These are phyloP conservation scores for Oceanodroma leucorhoa DNA, from an alignment of 2,797 vertebrate genomes.

Conservation along the genomic window DNA sequence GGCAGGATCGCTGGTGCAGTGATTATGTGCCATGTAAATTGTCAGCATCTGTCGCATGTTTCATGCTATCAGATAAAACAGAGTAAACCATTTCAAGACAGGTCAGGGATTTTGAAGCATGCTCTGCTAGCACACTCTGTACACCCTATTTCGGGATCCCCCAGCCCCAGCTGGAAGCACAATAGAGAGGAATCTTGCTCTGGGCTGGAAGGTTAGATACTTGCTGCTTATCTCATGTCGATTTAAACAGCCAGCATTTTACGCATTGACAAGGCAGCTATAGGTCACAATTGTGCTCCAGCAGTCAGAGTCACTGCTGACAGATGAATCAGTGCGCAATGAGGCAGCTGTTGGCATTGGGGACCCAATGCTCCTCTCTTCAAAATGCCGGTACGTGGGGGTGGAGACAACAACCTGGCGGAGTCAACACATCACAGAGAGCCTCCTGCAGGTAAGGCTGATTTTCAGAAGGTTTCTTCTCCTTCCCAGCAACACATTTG, in stretches of 20 bases:
- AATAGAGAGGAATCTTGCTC: background rate
- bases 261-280: background rate
- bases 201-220: background rate
- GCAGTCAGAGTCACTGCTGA: background rate
- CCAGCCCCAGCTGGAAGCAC: background rate
- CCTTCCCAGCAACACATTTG: background rate
- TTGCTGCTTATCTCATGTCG: background rate
- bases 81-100: background rate
- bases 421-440: background rate
- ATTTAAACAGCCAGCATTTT: background rate
- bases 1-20: background rate
- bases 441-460: background rate
- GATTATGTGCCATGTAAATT: background rate
- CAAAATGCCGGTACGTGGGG: background rate
- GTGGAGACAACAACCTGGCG: background rate
- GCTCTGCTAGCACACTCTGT: background rate
- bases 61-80: background rate
- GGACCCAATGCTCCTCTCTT: background rate
- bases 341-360: background rate
- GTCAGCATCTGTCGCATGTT: background rate
- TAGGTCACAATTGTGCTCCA: background rate
- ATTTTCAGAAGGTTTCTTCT: background rate
- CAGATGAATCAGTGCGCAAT: background rate
- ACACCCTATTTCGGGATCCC: background rate
- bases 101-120: background rate